Conservation (phyloP, 2,888 invertebrate genomes). For the Stegana nigrithorax region DNA sequence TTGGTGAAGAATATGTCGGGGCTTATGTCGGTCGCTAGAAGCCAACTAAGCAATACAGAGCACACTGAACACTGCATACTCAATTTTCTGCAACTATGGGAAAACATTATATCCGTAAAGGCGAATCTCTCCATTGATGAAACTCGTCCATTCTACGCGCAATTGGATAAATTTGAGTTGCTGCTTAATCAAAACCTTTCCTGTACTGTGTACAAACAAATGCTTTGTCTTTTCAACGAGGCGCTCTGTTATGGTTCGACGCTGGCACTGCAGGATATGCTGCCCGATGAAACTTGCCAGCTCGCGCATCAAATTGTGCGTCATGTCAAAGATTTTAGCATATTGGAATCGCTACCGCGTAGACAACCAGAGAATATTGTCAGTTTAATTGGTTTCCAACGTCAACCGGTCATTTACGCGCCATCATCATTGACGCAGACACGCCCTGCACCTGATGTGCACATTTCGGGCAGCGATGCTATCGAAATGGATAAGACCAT, state of each 20-base stretch:
- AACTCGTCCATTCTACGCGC: slow-evolving; percentile 88
- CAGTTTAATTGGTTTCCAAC: slow-evolving; percentile 65
- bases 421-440: slow-evolving; percentile 36
- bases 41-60: slow-evolving; percentile 44
- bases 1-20: slow-evolving; percentile 77
- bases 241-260: slow-evolving; percentile 93
- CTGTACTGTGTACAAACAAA: slow-evolving; percentile 85
- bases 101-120: slow-evolving; percentile 89
- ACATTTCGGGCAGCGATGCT: slow-evolving; percentile 29
- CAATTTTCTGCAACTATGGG: slow-evolving; percentile 88
- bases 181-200: slow-evolving; percentile 79
- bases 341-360: slow-evolving; percentile 69
- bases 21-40: slow-evolving; percentile 46
- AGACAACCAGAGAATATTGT: slow-evolving; percentile 65
- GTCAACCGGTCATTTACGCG: slow-evolving; percentile 53
- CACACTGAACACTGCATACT: slow-evolving; percentile 78
- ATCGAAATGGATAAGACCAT: slow-evolving; percentile 78
- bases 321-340: slow-evolving; percentile 85
- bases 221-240: slow-evolving; percentile 88
- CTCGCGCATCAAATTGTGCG: slow-evolving; percentile 87
- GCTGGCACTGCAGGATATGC: slow-evolving; percentile 85
- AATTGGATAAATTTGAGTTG: slow-evolving; percentile 83
- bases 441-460: slow-evolving; percentile 1
- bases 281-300: slow-evolving; percentile 89
- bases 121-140: slow-evolving; percentile 90